Conservation (phyloP, 2,888 invertebrate species). For the Oligia fasciuncula region DNA sequence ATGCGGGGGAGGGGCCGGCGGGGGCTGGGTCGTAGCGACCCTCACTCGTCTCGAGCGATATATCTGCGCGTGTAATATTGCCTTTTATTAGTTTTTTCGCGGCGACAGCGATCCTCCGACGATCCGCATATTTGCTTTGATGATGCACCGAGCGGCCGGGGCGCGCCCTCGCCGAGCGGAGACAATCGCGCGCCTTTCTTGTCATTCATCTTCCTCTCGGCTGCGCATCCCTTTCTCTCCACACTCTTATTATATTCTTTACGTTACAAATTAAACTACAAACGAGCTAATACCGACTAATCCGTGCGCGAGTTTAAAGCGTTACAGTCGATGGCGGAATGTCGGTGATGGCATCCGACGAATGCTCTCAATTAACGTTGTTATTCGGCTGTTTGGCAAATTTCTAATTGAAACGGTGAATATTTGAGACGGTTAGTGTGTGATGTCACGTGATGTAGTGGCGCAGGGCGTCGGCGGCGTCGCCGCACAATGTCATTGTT, state of each 20-base stretch:
- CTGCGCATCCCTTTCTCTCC: slow-evolving; percentile 61
- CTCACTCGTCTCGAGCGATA: slow-evolving; percentile 68
- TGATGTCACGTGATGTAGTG: slow-evolving; percentile 70
- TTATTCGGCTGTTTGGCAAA: slow-evolving; percentile 77
- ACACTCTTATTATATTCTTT: slow-evolving; percentile 70
- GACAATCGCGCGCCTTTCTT: slow-evolving; percentile 65
- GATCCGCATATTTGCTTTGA: slow-evolving; percentile 81
- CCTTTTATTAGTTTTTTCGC: slow-evolving; percentile 88
- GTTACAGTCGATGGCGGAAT: slow-evolving; percentile 69
- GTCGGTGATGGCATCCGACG: slow-evolving; percentile 71
- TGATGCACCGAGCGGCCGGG: slow-evolving; percentile 58
- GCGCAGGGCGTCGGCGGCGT: slow-evolving; percentile 47
- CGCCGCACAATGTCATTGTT: slow-evolving; percentile 69
- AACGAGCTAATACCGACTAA: slow-evolving; percentile 70
- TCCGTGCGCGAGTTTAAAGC: slow-evolving; percentile 60
- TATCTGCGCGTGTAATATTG: slow-evolving; percentile 82
- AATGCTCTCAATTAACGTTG: slow-evolving; percentile 80
- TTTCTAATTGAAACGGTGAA: slow-evolving; percentile 80
- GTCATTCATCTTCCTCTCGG: slow-evolving; percentile 60
- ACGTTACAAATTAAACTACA: slow-evolving; percentile 73
- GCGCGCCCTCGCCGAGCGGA: slow-evolving; percentile 49
- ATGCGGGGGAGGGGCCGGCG: background rate
- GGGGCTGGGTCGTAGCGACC: slow-evolving; percentile 49
- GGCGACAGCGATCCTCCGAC: slow-evolving; percentile 76
- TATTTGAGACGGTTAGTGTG: slow-evolving; percentile 72